These are phyloP conservation scores for Colletes gigas DNA, from an alignment of 1,140 invertebrate species.

Conservation along the genomic window DNA sequence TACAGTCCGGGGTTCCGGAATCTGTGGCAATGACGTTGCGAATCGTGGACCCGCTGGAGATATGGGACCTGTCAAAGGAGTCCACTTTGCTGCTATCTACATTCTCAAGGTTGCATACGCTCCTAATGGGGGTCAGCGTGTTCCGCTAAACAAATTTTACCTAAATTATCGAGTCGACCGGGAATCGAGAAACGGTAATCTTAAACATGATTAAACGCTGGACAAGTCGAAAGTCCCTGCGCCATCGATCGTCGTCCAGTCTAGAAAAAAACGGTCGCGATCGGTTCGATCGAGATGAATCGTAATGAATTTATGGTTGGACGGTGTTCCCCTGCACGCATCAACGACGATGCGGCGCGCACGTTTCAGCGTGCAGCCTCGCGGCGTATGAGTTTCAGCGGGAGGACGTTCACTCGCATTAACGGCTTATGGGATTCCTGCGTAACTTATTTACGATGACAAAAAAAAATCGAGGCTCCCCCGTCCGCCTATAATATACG, in stretches of 20 bases:
- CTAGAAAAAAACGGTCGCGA: constrained; percentile 15
- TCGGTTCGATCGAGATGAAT: constrained; percentile 49
- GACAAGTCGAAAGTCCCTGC: too few relatives aligned
- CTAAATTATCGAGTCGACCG: too few relatives aligned
- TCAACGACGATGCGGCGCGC: constrained; percentile 1
- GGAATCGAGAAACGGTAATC: neutral
- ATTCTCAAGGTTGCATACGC: too few relatives aligned
- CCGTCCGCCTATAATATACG: constrained; percentile 60
- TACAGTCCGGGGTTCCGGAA: too few relatives aligned
- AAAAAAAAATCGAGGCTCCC: constrained; percentile 63
- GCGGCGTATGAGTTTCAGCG: constrained; percentile 50
- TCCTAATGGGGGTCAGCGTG: too few relatives aligned
- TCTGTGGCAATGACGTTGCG: too few relatives aligned
- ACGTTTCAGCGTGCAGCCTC: constrained; percentile 14
- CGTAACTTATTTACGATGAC: constrained; percentile 68
- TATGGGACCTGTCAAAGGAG: too few relatives aligned
- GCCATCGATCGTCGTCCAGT: neutral
- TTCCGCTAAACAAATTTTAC: too few relatives aligned
- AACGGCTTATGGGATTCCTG: constrained; percentile 66
- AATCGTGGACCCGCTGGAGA: too few relatives aligned
- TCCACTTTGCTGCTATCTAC: too few relatives aligned
- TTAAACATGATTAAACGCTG: too few relatives aligned
- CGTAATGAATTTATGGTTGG: constrained; percentile 49
- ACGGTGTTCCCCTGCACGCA: neutral
- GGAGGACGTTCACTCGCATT: constrained; percentile 66